Base-by-base conservation (phyloP, 2,113 vertebrate genomes). In the Lota lota region DNA sequence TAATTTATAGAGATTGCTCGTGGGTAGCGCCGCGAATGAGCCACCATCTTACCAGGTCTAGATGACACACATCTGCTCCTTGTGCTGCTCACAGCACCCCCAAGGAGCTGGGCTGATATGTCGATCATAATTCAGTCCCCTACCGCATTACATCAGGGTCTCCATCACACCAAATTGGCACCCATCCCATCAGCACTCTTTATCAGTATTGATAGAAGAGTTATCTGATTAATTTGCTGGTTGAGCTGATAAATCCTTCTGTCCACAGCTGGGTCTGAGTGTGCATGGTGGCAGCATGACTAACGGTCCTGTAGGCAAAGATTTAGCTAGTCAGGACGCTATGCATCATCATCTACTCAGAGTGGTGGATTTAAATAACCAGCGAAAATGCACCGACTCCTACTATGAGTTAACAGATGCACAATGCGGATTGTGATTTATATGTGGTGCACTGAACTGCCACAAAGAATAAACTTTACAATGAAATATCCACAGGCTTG, bases 121-220 rank as follows among this genome's bases (percentile, higher is more conserved):
- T 82, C 73, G 60, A 64, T 83, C 76, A 78, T 40, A 67, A 84
- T 73, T 69, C 51, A 66, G 67, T 58, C 15, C 40, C 40, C 40
- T 65, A 67, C 19, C 3, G 68, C 58, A 73, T 18, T 58, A 74
- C 67, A 74, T 61, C 40, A 51, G 67, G 59, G 69, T 56, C 72
- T n/a, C 63, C 77, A 67, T 79, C 65, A 58, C 60, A 20, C 66
- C 61, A 22, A 28, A 70, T 54, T 64, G 62, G 57, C 63, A 64
- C 53, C 64, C 70, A 70, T 64, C 75, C 50, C 67, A 47, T 78
- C 54, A 40, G 6, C 69, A 70, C 61, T 64, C 59, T 61, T 22
- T 54, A 58, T 64, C 67, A 70, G 8, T 12, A 3, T 6, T 53
- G 67, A 74, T 62, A 71, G 36, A 17, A 67, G 62, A 54, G 59